Percentiles rank a stretch among this genome's conserved stretches.
Conservation (phyloP, 2,113 vertebrate genomes). For the Rutilus rutilus region DNA sequence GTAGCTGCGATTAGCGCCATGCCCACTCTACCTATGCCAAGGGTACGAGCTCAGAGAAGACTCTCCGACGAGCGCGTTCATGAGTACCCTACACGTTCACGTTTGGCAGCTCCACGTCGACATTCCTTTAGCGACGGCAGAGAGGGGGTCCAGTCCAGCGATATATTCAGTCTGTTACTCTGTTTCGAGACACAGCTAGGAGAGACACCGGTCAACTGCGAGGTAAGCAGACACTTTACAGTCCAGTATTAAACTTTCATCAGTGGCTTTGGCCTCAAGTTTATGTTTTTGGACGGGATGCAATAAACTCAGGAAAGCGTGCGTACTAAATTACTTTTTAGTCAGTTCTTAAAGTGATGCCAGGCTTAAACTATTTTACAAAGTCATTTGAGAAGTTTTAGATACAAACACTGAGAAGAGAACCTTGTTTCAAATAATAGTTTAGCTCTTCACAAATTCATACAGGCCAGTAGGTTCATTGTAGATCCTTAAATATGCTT, state of each 20-base stretch:
- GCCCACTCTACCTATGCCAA: constrained; percentile 7
- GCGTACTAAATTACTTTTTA: neutral
- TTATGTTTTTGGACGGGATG: neutral
- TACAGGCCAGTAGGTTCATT: neutral
- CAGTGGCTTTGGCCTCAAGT: neutral
- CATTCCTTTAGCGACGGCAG: constrained; percentile 51
- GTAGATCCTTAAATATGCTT: neutral
- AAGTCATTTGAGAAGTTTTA: neutral
- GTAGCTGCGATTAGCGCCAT: constrained; percentile 10
- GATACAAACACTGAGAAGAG: neutral
- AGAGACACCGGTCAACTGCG: constrained; percentile 17
- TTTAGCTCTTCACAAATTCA: neutral
- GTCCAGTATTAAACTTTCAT: neutral
- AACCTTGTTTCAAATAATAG: neutral
- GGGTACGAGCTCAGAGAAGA: constrained; percentile 9
- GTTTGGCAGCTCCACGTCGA: constrained; percentile 65
- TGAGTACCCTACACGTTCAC: constrained; percentile 52
- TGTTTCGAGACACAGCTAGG: neutral
- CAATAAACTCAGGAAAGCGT: neutral
- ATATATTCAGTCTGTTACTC: neutral
- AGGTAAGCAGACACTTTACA: neutral
- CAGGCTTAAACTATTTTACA: neutral
- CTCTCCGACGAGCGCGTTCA: constrained; percentile 52
- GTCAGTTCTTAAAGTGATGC: constrained; percentile 5
- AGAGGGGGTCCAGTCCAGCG: constrained; percentile 38